Base-by-base conservation (phyloP, 2,888 invertebrate genomes). In the Ormia ochracea region DNA sequence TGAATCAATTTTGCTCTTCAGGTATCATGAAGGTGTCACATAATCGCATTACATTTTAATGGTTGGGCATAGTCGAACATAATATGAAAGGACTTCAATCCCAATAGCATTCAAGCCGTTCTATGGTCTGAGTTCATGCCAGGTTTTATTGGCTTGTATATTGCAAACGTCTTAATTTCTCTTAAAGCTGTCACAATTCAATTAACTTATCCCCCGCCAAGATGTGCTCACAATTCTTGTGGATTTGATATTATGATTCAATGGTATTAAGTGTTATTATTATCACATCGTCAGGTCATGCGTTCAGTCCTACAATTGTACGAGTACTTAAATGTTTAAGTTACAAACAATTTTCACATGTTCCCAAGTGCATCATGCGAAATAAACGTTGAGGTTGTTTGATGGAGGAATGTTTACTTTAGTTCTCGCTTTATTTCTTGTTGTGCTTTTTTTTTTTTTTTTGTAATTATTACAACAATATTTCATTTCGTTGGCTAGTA, bases 371-470 rank as follows among this genome's bases (percentile, higher is more conserved):
- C 59, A 69, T 69, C 58, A 59, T 65, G 41, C 12, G 31, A 59
- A 69, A 43, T 63, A 74, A 52, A 69, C 65, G 65, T 74, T 74
- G 33, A 65, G 63, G 74, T 74, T 65, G 70, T 52, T 69, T 23
- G 1, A 38, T 45, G n/a, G 43, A 23, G n/a, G 45, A 21, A 23
- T 21, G 17, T 52, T 9, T n/a, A 5, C 14, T 19, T n/a, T 26
- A 26, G 21, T 36, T 36, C n/a, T 36, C 12, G 19, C 23, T 43
- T 38, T 33, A 19, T 43, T 14, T 14, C 17, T 7, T 23, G 31
- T n/a, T n/a, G n/a, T n/a, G n/a, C n/a, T 31, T 23, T 3, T 23
- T 50, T 48, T 2, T 36, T 28, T 12, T 1, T 56, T 23, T 45
- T 9, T 33, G 3, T 23, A 19, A 10, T 5, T n/a, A 4, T 70